Evolutionary conservation across 2,113 vertebrate species (phyloP).

Genomic region (Corythornis cristatus): DNA sequence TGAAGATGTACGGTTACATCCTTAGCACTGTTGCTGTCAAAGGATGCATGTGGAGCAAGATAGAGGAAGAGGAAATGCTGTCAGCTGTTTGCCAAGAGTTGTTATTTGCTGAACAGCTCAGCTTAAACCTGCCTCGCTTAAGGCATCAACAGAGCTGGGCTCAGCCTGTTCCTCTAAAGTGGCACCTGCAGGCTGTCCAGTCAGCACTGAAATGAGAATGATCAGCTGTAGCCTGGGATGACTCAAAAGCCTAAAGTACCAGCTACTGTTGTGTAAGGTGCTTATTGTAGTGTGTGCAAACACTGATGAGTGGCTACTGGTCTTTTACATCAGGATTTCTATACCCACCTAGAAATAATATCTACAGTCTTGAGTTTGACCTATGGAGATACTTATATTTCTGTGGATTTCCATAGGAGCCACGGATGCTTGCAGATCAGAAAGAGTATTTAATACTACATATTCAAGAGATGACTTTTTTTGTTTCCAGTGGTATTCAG

Average conservation of each 20-base stretch:
- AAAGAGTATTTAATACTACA: neutral
- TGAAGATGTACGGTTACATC: neutral
- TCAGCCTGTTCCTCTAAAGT: neutral
- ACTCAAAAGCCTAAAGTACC: neutral
- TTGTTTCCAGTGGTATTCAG: neutral
- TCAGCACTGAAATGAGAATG: accelerated
- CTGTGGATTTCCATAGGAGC: neutral
- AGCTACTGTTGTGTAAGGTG: neutral
- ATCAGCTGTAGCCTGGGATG: neutral
- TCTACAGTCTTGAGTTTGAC: neutral
- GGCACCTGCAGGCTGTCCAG: neutral
- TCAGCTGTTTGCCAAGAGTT: neutral
- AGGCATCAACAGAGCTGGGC: neutral
- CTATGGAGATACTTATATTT: neutral
- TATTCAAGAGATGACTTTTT: neutral
- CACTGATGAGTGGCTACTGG: neutral
- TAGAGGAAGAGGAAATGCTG: neutral
- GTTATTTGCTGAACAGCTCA: neutral
- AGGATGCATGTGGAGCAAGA: neutral
- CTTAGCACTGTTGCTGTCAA: neutral
- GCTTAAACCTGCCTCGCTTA: neutral
- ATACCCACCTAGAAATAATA: neutral
- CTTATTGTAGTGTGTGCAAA: neutral
- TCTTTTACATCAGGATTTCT: neutral
- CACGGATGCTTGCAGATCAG: neutral